Evolutionary conservation across 1,140 invertebrate genomes (phyloP), one percentile per base, ranked within the genome.

Genomic region (Telenomus remus): DNA sequence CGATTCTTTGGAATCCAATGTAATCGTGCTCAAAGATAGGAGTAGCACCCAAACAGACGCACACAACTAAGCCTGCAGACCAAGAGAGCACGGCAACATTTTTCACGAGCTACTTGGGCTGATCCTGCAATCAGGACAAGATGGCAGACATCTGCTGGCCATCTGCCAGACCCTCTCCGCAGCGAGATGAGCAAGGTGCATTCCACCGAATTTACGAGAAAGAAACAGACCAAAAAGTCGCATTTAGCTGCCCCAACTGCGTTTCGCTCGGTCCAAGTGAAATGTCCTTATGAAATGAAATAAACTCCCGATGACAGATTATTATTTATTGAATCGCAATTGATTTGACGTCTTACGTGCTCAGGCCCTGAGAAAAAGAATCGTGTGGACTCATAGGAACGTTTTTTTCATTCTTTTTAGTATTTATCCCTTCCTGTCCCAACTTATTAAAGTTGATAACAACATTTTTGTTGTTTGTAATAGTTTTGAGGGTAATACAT

Each of bases 111-210:
- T 66, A 65, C 65, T 70, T 61, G 35, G 73, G 50, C 65, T 61
- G 59, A 69, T 69, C 73, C 73, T 70, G 59, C 65, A 76, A 76
- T 70, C 73, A 70, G 73, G 65, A 59, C 73, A 76, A 70, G 73
- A 76, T 65, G 73, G 73, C 54, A 70, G 66, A 66, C 63, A 71
- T 66, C 61, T 71, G 68, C 74, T 77, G 66, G 74, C 74, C 74
- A 71, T 77, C 74, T 77, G 68, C 74, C 74, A 70, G 46, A 55
- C 51, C 60, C 35, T 59, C 63, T 59, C 39, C 54, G 55, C 34
- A 55, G 59, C 57, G 49, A 54, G 63, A 59, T 49, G 60, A 49
- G 55, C 69, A 73, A 73, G 60, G 69, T 66, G 71, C 71, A 64
- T 74, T 61, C 57, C 71, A 50, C 54, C 63, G 53, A 66, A 59